Percentiles rank a stretch among this genome's conserved stretches.
Evolutionary conservation across 2,888 invertebrate genomes (phyloP).

Genomic region (Boloria selene): DNA sequence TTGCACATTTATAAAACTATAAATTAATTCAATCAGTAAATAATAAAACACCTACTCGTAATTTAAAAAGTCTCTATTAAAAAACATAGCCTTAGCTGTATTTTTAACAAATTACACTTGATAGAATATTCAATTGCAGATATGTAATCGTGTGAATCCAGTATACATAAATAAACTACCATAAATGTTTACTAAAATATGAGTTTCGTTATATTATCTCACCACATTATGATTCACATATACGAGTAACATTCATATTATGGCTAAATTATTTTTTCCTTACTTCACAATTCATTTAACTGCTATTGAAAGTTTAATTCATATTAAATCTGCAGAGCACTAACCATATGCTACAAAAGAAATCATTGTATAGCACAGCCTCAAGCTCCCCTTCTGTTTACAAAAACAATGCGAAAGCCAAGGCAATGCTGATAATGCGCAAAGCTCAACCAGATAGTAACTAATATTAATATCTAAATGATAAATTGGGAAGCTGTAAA

Average conservation of each 20-base stretch:
- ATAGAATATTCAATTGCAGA: background rate
- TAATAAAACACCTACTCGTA: no score
- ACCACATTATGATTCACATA: background rate
- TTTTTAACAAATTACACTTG: background rate
- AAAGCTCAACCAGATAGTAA: slow-evolving; percentile 28
- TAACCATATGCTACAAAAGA: slow-evolving; percentile 13
- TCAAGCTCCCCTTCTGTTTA: slow-evolving; percentile 27
- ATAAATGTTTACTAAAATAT: no score
- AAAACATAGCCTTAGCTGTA: no score
- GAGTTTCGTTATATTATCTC: background rate
- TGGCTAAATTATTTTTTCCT: background rate
- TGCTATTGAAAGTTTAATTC: slow-evolving; percentile 6
- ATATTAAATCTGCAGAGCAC: slow-evolving; percentile 8
- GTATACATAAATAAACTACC: no score
- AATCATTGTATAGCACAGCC: slow-evolving; percentile 12
- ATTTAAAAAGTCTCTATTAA: no score
- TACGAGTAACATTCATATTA: background rate
- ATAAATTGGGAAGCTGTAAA: slow-evolving; percentile 73
- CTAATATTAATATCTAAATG: slow-evolving; percentile 54
- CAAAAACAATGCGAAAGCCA: slow-evolving; percentile 27
- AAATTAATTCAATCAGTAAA: background rate
- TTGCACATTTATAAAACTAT: slow-evolving; percentile 28
- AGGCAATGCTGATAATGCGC: slow-evolving; percentile 31
- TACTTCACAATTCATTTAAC: background rate
- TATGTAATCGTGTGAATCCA: no score